These are phyloP conservation scores for Mycalesis mineus DNA, from an alignment of 2,888 invertebrate genomes.

Conservation along the genomic window DNA sequence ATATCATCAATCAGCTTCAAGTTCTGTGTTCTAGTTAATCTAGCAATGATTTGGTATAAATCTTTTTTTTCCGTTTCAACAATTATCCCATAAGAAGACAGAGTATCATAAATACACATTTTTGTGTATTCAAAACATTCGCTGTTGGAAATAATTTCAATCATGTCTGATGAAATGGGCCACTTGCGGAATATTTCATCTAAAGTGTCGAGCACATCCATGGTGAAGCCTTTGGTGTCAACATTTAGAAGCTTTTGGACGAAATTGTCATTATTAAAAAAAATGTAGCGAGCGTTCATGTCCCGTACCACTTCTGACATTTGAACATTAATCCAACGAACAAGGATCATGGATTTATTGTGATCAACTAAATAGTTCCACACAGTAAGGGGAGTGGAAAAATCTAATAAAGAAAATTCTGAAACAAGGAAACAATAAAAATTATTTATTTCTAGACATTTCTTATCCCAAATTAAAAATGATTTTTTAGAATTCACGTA, in stretches of 20 bases:
- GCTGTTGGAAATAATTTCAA: slow-evolving; percentile 67
- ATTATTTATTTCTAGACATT: too few species aligned
- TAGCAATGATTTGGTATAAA: slow-evolving; percentile 75
- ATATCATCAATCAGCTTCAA: slow-evolving; percentile 76
- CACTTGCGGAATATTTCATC: slow-evolving; percentile 74
- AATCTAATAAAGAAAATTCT: slow-evolving; percentile 74
- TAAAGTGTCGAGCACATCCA: slow-evolving; percentile 60
- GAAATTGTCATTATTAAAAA: slow-evolving; percentile 66
- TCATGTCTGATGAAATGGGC: slow-evolving; percentile 78
- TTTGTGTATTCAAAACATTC: slow-evolving; percentile 71
- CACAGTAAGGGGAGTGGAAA: slow-evolving; percentile 71
- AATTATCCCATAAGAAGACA: slow-evolving; percentile 82
- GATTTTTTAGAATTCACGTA: too few species aligned
- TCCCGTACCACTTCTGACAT: slow-evolving; percentile 72
- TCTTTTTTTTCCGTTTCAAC: slow-evolving; percentile 76
- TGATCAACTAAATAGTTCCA: slow-evolving; percentile 80
- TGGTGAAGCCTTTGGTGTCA: slow-evolving; percentile 61
- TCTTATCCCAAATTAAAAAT: too few species aligned
- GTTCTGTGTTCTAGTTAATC: slow-evolving; percentile 79
- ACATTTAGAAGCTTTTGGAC: slow-evolving; percentile 63
- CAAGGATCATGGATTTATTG: slow-evolving; percentile 78
- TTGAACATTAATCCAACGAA: slow-evolving; percentile 80
- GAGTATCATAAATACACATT: slow-evolving; percentile 78
- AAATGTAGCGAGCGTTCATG: slow-evolving; percentile 67
- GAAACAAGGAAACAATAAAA: slow-evolving; percentile 23